Base-by-base conservation (phyloP, 2,888 invertebrate species). In the Empis livida region DNA sequence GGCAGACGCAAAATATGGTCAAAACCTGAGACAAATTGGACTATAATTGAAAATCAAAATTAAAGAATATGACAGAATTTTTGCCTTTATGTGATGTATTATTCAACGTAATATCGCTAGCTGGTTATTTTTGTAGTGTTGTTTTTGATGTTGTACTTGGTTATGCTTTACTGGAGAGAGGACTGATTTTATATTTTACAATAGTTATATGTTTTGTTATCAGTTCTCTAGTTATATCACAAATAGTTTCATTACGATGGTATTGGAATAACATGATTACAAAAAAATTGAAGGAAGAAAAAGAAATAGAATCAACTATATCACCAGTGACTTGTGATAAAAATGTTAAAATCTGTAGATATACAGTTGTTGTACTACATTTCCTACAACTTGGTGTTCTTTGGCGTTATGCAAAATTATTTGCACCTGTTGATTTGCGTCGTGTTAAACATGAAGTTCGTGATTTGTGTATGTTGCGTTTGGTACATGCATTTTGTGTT, bases 61-160 rank as follows among this genome's bases (percentile, higher is more conserved):
- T 5, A 35, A 44, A 42, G 43, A 55, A 50, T 50, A 77, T 77
- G 83, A 80, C 82, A 70, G 89, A 91, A 75, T 90, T 90, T 70
- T 76, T 91, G 70, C 90, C 90, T 56, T 77, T 91, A 65, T 91
- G 91, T 76, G 91, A 91, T 73, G 84, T 90, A 54, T 74, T 91
- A 43, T 91, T 91, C 75, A 91, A 91, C 71, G 85, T 91, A 65
- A 88, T 90, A 58, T 90, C 90, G 43, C 72, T 91, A 56, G 88
- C 88, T 49, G 86, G 86, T 20, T 90, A 91, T 67, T 91, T 91
- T 70, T 90, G 90, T 74, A 89, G 90, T 73, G 81, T 89, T 52
- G 88, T 90, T 9, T 91, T 91, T 67, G 89, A 91, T 68, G 76
- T 89, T 51, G 82, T 90, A 48, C 82, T 88, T 74, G 82, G 85